Percentiles rank a stretch among this genome's conserved stretches.
Evolutionary conservation across 2,113 vertebrate genomes (phyloP).

Genomic region (Marmota flaviventris): DNA sequence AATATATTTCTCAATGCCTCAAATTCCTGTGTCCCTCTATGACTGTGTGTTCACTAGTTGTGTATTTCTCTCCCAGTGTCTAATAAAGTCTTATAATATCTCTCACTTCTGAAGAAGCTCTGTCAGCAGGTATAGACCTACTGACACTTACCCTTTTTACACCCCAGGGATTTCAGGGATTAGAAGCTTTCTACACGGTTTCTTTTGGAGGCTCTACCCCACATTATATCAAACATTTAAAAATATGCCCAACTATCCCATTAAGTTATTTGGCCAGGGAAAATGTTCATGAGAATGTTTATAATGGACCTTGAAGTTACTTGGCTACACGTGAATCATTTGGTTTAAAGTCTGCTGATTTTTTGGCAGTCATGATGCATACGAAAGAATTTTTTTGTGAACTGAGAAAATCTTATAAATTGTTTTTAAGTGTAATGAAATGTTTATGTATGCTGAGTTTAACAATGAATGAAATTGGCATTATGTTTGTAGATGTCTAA

Average conservation of each 20-base stretch:
- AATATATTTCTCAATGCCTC: background rate
- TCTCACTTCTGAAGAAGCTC: background rate
- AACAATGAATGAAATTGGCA: background rate
- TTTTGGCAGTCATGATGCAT: background rate
- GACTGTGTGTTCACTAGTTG: background rate
- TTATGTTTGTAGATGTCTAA: conserved; percentile 50
- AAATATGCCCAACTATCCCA: background rate
- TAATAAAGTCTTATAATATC: background rate
- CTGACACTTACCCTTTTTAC: background rate
- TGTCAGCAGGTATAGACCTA: background rate
- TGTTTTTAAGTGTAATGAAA: conserved; percentile 51
- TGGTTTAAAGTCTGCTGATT: conserved; percentile 24
- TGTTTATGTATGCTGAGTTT: conserved; percentile 33
- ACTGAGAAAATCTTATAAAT: conserved; percentile 43
- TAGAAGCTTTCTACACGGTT: background rate
- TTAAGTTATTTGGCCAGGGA: background rate
- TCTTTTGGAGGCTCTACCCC: background rate
- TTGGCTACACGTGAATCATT: background rate
- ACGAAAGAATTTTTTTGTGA: conserved; percentile 9
- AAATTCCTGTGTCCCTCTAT: background rate
- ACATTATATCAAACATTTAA: background rate
- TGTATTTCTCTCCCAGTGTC: background rate
- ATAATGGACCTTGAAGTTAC: background rate
- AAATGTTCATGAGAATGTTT: background rate
- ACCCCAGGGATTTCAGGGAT: background rate